Evolutionary conservation across 2,888 invertebrate species (phyloP), one percentile per base, ranked within the genome.

Genomic region (Heliconius sara): DNA sequence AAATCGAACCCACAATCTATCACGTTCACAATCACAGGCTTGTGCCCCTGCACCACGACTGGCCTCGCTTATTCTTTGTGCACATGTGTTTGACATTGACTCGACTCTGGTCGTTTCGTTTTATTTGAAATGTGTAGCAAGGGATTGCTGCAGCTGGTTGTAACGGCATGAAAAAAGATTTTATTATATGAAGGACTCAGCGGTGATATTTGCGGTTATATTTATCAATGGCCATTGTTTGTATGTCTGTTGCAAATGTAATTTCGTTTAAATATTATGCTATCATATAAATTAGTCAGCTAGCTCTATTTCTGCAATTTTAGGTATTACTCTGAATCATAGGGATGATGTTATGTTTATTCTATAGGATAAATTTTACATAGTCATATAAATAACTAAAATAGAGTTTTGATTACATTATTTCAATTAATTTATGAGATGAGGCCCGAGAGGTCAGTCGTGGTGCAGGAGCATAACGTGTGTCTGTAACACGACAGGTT

Each of bases 21-120:
- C 22, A 7, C 22, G 52, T 22, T 52, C 7, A 52, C 22, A 52
- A 52, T 52, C 19, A 19, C 52, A 52, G 7, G 0, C 19, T 52
- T 22, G 0, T 22, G 52, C 22, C 19, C 19, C 19, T 22, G 22
- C 3, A 9, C 52, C 52, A 22, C 52, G 22, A 52, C 19, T 52
- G 52, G 52, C 52, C 52, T 52, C 52, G n/a, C 39, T 73, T 43
- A 66, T 67, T 73, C 65, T 39, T 77, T 68, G 77, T 81, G 70
- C 84, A 86, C 86, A 86, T 87, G 84, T 85, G 84, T 81, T 79
- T 81, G 80, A 82, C 83, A 82, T 77, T 78, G 80, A 65, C 78
- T 84, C 82, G 81, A 83, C 85, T 83, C 83, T 78, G 77, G 83
- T 81, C 77, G 63, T 78, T 77, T 74, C 47, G 81, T 79, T 82